Conservation (phyloP, 2,888 invertebrate genomes). For the Drymonia ruficornis region DNA sequence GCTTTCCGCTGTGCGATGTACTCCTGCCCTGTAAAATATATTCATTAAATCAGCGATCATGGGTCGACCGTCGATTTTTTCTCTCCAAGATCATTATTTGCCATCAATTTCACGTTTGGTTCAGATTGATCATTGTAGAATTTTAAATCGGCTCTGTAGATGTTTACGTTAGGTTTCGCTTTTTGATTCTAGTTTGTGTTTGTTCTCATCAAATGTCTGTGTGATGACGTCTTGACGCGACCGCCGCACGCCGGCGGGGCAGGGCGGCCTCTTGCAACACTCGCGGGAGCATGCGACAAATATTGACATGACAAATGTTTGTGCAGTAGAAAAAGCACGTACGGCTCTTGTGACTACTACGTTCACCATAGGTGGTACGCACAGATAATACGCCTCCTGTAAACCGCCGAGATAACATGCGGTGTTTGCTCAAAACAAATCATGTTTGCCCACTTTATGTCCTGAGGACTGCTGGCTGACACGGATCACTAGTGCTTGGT, state of each 20-base stretch:
- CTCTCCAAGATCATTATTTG: conserved; percentile 49
- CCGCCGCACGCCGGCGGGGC: conserved; percentile 12
- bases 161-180: conserved; percentile 31
- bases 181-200: conserved; percentile 35
- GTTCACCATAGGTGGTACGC: conserved; percentile 61
- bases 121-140: conserved; percentile 30
- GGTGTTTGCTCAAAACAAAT: conserved; percentile 76
- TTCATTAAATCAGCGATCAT: conserved; percentile 77
- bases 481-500: conserved; percentile 60
- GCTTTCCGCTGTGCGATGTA: conserved; percentile 74
- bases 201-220: conserved; percentile 39
- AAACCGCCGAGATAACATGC: conserved; percentile 66
- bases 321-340: conserved; percentile 68
- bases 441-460: conserved; percentile 74
- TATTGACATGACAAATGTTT: conserved; percentile 79
- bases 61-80: conserved; percentile 51
- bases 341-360: conserved; percentile 63
- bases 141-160: conserved; percentile 37
- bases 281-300: conserved; percentile 66
- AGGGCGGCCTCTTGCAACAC: conserved; percentile 64
- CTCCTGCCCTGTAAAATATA: conserved; percentile 75
- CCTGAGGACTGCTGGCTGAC: conserved; percentile 61
- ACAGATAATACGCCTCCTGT: conserved; percentile 60
- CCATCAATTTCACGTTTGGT: conserved; percentile 44
- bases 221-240: conserved; percentile 39